Percentiles rank a stretch among this genome's conserved stretches.
Evolutionary conservation across 2,888 invertebrate genomes (phyloP).

Genomic region (Eutolmus rufibarbis): DNA sequence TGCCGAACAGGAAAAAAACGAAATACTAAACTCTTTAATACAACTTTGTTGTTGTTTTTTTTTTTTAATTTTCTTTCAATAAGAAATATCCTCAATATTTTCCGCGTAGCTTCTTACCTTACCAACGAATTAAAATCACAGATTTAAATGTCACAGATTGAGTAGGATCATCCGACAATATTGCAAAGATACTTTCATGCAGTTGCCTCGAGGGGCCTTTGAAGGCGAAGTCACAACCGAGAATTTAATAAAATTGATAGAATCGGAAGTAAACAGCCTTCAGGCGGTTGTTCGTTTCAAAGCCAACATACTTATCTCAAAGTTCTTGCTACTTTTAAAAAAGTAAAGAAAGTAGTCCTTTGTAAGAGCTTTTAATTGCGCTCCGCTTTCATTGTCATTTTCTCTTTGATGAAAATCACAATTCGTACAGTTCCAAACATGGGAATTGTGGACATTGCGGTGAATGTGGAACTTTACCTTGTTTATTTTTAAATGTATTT

Average conservation of each 20-base stretch:
- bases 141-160: not conserved
- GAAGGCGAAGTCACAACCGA: not conserved
- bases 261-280: not conserved
- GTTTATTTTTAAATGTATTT: not conserved
- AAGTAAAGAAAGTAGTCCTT: not conserved
- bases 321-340: not conserved
- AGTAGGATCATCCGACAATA: not conserved
- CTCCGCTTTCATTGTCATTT: not conserved
- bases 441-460: not conserved
- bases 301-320: not conserved
- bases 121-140: not conserved
- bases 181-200: not conserved
- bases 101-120: not conserved
- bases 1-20: not conserved
- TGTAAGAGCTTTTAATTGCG: not conserved
- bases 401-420: not conserved
- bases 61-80: not conserved
- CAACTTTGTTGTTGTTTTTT: not conserved
- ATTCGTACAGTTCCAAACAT: not conserved
- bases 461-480: not conserved
- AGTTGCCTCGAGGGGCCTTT: not conserved
- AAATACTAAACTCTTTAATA: not conserved
- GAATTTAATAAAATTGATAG: not conserved
- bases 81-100: not conserved
- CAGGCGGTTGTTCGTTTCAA: not conserved